Percentiles rank a stretch among this genome's conserved stretches.
phyloP scores from a whole-genome alignment of 2,113 vertebrate species.

The Apistogramma diplotaenia region DNA sequence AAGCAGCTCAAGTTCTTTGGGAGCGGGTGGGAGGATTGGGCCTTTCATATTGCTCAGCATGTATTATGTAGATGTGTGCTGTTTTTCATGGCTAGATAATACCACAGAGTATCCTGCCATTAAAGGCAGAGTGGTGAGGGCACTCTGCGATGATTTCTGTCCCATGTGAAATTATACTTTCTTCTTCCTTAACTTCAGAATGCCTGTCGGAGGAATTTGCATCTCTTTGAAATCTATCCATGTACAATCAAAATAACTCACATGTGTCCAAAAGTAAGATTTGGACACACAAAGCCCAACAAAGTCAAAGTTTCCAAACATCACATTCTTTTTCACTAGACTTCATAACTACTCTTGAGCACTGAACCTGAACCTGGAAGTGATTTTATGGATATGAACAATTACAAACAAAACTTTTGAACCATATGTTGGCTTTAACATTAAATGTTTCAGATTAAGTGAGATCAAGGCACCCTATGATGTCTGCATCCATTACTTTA shows the following conservation, averaged over 20 bases:
- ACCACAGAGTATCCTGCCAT: constrained; percentile 23
- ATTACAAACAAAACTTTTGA: background rate
- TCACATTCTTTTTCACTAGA: background rate
- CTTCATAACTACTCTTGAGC: background rate
- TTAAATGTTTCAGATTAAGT: background rate
- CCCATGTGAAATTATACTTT: background rate
- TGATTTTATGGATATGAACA: background rate
- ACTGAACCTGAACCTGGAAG: background rate
- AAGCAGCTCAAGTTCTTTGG: constrained; percentile 49
- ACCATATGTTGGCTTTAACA: background rate
- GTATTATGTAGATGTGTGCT: constrained; percentile 58
- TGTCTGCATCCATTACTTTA: background rate
- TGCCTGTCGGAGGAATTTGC: background rate
- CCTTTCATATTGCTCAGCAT: constrained; percentile 55
- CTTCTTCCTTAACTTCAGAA: background rate
- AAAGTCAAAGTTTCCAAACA: background rate
- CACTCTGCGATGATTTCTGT: constrained; percentile 4
- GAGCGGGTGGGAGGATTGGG: constrained; percentile 48
- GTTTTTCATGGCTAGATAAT: constrained; percentile 48
- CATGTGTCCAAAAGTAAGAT: background rate
- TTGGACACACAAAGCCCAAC: no score
- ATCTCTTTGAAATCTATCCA: background rate
- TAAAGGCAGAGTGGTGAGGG: constrained; percentile 26
- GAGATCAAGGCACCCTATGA: background rate
- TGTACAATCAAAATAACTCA: background rate